Conservation (phyloP, 37 sponge, comb jelly and placozoan species). For the Ephydatia muelleri region DNA sequence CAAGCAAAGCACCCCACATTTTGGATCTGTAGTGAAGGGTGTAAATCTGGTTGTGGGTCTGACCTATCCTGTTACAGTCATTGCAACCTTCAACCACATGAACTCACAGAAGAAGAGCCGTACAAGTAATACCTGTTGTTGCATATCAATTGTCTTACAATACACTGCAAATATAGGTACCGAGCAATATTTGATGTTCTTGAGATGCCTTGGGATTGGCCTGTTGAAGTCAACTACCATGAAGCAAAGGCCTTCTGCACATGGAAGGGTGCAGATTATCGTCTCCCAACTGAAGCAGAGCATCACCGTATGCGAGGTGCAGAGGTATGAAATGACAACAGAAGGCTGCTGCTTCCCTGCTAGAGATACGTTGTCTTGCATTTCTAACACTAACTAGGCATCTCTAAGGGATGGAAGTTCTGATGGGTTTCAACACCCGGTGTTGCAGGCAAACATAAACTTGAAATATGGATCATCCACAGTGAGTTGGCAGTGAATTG, state of each 20-base stretch:
- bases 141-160: background rate
- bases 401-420: conserved; percentile 7
- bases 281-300: conserved; percentile 86
- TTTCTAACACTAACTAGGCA: background rate
- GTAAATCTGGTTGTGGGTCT: conserved; percentile 70
- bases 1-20: conserved; percentile 70
- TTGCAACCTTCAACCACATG: conserved; percentile 34
- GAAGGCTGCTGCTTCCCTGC: background rate
- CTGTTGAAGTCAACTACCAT: conserved; percentile 86
- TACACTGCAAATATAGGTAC: conserved; percentile 40
- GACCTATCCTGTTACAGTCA: conserved; percentile 65
- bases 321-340: conserved; percentile 4
- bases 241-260: conserved; percentile 87
- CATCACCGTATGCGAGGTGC: conserved; percentile 69
- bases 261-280: conserved; percentile 78
- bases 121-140: background rate
- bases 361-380: background rate
- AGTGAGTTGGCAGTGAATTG: conserved; percentile 23
- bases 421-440: conserved; percentile 11
- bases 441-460: conserved; percentile 42
- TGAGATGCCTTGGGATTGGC: conserved; percentile 85
- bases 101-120: background rate
- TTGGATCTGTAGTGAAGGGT: conserved; percentile 79
- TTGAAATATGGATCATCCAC: conserved; percentile 69
- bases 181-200: conserved; percentile 81